Evolutionary conservation across 2,113 vertebrate genomes (phyloP).

Genomic region (Columbina picui): DNA sequence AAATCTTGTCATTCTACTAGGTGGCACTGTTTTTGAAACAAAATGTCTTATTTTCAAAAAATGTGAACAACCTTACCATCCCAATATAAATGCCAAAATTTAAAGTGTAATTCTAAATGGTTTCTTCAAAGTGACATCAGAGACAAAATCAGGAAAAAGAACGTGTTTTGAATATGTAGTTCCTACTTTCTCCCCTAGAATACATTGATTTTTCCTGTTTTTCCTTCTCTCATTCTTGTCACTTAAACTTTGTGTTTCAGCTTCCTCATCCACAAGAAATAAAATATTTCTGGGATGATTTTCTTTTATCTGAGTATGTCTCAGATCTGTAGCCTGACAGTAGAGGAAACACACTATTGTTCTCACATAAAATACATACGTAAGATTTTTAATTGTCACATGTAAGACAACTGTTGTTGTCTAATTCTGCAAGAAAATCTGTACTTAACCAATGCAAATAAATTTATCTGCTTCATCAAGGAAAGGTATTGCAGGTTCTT

Average conservation of each 20-base stretch:
- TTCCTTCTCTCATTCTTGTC: not conserved
- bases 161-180: rapidly evolving
- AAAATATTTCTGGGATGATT: not conserved
- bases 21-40: not conserved
- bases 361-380: not conserved
- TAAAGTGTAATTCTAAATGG: not conserved
- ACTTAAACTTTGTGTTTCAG: not conserved
- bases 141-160: not conserved
- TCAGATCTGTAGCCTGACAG: not conserved
- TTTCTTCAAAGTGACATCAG: not conserved
- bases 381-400: not conserved
- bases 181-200: not conserved
- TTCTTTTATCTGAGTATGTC: not conserved
- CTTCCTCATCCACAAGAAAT: not conserved
- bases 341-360: not conserved
- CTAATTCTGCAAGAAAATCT: not conserved
- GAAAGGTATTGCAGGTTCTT: not conserved
- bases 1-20: not conserved
- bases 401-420: not conserved
- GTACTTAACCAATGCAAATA: not conserved
- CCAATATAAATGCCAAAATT: not conserved
- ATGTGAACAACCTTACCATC: not conserved
- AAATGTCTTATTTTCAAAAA: not conserved
- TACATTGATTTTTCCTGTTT: not conserved
- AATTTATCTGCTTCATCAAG: not conserved